These are phyloP conservation scores for Sminthopsis crassicaudata DNA, from an alignment of 2,113 vertebrate species.

Conservation along the genomic window DNA sequence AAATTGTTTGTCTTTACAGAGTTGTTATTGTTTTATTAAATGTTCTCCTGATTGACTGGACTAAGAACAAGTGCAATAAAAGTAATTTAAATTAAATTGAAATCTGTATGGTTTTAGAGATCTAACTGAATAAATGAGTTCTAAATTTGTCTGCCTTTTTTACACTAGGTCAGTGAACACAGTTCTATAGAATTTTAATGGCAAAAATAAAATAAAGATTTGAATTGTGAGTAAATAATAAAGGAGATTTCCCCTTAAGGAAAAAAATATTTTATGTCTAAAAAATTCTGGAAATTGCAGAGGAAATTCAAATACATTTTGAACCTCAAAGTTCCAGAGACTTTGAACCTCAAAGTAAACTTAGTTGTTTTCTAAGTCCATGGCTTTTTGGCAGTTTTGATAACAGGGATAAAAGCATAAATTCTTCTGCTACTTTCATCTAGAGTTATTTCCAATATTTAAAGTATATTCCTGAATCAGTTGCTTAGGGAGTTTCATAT, in stretches of 20 bases:
- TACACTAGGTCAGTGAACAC: neutral
- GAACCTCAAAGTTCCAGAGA: neutral
- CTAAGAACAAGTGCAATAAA: neutral
- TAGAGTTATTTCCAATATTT: neutral
- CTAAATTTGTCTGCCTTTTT: neutral
- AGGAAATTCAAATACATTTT: neutral
- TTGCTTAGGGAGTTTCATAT: neutral
- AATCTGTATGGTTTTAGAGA: neutral
- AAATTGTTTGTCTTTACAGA: neutral
- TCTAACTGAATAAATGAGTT: neutral
- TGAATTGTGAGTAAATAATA: neutral
- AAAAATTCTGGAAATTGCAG: neutral
- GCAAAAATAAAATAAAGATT: neutral
- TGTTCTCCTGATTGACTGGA: neutral
- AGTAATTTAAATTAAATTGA: neutral
- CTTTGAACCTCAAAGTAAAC: neutral
- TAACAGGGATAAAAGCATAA: neutral
- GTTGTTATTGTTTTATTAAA: neutral
- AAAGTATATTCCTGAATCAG: neutral
- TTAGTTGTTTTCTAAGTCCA: neutral
- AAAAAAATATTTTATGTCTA: neutral
- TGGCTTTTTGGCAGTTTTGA: neutral
- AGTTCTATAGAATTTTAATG: neutral
- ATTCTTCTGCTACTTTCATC: neutral
- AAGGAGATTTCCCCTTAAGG: neutral